Evolutionary conservation across 2,113 vertebrate genomes (phyloP).

Genomic region (Tachysurus fulvidraco): DNA sequence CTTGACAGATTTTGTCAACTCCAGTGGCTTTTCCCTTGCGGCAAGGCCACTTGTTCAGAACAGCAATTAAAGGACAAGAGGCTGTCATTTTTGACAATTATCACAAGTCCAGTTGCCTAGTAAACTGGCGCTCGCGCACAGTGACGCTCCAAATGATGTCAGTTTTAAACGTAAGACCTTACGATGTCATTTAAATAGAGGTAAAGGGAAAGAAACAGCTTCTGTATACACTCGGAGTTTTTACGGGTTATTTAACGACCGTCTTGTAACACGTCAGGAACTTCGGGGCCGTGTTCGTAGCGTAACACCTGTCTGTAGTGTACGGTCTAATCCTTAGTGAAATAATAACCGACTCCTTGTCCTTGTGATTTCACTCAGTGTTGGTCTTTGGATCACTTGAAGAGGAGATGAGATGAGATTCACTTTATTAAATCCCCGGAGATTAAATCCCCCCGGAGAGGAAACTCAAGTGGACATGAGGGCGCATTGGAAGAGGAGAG

Average conservation of each 20-base stretch:
- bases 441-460: too few relatives aligned
- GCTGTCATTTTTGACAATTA: conserved; percentile 57
- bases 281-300: too few relatives aligned
- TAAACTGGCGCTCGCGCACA: conserved; percentile 12
- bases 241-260: conserved; percentile 14
- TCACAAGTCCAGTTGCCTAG: conserved; percentile 43
- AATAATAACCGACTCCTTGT: neutral
- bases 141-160: conserved; percentile 47
- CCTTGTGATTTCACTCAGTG: too few relatives aligned
- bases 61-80: conserved; percentile 51
- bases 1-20: conserved; percentile 36
- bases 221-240: neutral
- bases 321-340: neutral
- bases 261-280: conserved; percentile 53
- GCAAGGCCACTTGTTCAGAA: conserved; percentile 41
- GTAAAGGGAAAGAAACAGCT: neutral
- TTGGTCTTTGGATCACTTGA: too few relatives aligned
- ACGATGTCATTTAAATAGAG: neutral
- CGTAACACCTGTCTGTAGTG: neutral
- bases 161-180: neutral
- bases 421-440: too few relatives aligned
- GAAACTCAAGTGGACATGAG: too few relatives aligned
- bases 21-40: conserved; percentile 50
- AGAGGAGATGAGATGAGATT: too few relatives aligned
- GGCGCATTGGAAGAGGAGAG: too few relatives aligned